phyloP scores from a whole-genome alignment of 1,140 invertebrate genomes.

The Heliothis subflexa region DNA sequence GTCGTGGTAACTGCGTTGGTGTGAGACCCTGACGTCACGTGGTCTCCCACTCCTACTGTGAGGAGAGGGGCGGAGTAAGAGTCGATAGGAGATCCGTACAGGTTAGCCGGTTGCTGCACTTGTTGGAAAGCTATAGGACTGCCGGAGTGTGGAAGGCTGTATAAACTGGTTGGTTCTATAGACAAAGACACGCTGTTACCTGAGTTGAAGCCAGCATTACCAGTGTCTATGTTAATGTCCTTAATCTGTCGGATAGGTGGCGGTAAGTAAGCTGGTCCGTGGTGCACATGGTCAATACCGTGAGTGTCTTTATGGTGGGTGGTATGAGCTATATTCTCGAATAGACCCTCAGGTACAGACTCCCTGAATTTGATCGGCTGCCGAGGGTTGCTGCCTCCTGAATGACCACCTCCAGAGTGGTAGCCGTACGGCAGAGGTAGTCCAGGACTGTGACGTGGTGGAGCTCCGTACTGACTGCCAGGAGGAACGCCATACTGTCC shows the following conservation, averaged over 20 bases:
- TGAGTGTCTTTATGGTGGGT: slow-evolving; percentile 86
- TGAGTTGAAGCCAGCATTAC: slow-evolving; percentile 54
- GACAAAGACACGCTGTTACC: slow-evolving; percentile 66
- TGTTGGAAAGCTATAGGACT: slow-evolving; percentile 77
- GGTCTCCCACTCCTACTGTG: slow-evolving; percentile 82
- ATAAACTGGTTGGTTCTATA: slow-evolving; percentile 83
- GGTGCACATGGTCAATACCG: slow-evolving; percentile 77
- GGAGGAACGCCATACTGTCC: slow-evolving; percentile 86
- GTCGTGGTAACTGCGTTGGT: slow-evolving; percentile 76
- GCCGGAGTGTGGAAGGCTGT: slow-evolving; percentile 81
- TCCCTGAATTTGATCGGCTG: slow-evolving; percentile 90
- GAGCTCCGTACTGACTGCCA: slow-evolving; percentile 86
- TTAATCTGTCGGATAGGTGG: slow-evolving; percentile 88
- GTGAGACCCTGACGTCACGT: slow-evolving; percentile 80
- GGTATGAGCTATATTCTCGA: slow-evolving; percentile 88
- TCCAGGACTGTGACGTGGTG: slow-evolving; percentile 82
- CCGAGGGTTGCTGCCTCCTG: slow-evolving; percentile 84
- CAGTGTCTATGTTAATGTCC: slow-evolving; percentile 67
- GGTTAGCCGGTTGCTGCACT: slow-evolving; percentile 66
- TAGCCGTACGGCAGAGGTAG: slow-evolving; percentile 81
- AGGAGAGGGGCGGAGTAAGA: slow-evolving; percentile 85
- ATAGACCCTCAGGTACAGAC: slow-evolving; percentile 89
- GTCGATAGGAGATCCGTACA: slow-evolving; percentile 83
- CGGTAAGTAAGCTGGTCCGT: slow-evolving; percentile 88
- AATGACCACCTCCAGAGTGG: slow-evolving; percentile 79